Evolutionary conservation across 2,113 vertebrate species (phyloP), one percentile per base, ranked within the genome.

Genomic region (Gadus chalcogrammus): DNA sequence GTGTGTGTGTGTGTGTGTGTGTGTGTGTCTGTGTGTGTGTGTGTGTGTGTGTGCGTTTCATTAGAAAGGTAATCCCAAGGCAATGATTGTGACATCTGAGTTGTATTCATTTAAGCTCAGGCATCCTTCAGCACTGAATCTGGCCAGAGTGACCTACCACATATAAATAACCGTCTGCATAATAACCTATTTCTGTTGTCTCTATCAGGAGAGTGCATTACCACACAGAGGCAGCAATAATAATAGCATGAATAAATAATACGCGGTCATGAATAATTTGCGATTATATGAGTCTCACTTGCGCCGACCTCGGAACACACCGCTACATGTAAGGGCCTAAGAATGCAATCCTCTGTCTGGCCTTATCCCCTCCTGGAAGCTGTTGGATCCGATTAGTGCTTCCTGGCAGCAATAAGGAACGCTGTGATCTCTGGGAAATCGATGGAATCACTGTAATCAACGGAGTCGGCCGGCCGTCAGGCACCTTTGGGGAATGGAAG

Each of bases 401-500:
- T 64, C 65, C 60, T 8, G 48, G 35, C 79, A 76, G 71, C 70
- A 81, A 85, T 85, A 80, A 76, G 70, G 68, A 73, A 77, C 81
- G 67, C 59, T 73, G 62, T 64, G 67, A 78, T 82, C 63, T 81
- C 77, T 72, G 16, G 60, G 62, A 80, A 86, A 88, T 82, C 85
- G 78, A 84, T 87, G 64, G 61, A 77, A 81, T 84, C 83, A 81
- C 69, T 76, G 60, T 82, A 78, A 88, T 90, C 79, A 85, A 70
- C 77, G 71, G 83, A 84, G 82, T 80, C 70, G 73, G 55, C 74
- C 73, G 61, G 72, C 72, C 71, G 65, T 77, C 22, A 59, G 24
- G 74, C 76, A 83, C 80, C 81, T 80, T 58, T 5, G 52, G 68
- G 87, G 87, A 83, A 84, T 69, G 60, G 68, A 65, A 79, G 66